Evolutionary conservation across 2,797 vertebrate species (phyloP).

Genomic region (Alcedo atthis): DNA sequence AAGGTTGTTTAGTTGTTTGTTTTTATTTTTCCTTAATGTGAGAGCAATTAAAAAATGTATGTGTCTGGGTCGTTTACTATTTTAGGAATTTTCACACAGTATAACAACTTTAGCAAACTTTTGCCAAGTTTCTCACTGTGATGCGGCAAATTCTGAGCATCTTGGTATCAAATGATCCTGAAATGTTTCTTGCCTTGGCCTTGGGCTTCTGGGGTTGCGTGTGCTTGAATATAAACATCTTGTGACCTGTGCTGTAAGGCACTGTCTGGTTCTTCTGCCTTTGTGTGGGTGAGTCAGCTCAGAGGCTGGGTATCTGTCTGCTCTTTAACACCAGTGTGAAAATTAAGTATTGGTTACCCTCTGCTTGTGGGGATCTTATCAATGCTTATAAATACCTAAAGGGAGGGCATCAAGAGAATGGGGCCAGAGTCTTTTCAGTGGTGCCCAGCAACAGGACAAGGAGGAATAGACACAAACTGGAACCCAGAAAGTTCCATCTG

Average conservation of each 20-base stretch:
- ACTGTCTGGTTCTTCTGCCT: background rate
- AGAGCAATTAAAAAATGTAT: background rate
- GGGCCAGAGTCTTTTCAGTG: background rate
- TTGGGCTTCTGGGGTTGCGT: background rate
- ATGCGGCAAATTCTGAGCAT: background rate
- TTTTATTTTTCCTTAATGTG: background rate
- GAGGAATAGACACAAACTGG: background rate
- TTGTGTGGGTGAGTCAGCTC: accelerated
- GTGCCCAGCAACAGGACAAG: background rate
- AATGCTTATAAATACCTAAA: background rate
- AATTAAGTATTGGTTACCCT: accelerated
- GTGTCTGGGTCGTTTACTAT: background rate
- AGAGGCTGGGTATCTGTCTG: background rate
- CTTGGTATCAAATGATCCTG: accelerated
- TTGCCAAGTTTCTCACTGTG: background rate
- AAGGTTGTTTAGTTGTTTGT: background rate
- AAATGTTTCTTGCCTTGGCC: background rate
- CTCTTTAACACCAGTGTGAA: background rate
- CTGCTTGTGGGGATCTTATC: background rate
- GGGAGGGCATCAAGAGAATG: background rate
- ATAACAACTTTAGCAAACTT: background rate
- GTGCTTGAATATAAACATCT: no score
- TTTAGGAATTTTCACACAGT: background rate
- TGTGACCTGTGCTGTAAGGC: background rate
- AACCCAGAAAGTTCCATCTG: background rate